Evolutionary conservation across 1,140 invertebrate species (phyloP).

Genomic region (Heterodera schachtii): DNA sequence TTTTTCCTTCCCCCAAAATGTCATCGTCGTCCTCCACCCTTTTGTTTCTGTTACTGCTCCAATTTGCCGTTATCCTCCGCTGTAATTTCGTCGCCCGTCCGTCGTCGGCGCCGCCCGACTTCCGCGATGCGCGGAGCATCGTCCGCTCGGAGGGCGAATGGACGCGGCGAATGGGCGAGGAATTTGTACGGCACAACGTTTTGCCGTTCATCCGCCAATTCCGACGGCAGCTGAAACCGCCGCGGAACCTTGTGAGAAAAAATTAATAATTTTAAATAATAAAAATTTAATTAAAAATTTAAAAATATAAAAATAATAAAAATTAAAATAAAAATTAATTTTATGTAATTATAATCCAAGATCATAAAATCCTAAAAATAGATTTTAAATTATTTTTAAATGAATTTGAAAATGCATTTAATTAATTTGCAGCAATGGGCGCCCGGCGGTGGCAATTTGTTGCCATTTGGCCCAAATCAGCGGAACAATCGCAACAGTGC

Average conservation of each 20-base stretch:
- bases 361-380: neutral
- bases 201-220: constrained; percentile 9
- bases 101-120: neutral
- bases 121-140: neutral
- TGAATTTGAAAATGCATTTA: neutral
- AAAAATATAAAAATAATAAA: neutral
- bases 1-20: no score
- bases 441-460: neutral
- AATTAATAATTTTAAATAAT: neutral
- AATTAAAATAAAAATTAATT: neutral
- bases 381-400: neutral
- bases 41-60: neutral
- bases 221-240: neutral
- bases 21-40: no score
- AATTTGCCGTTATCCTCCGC: neutral
- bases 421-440: neutral
- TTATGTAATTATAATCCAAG: neutral
- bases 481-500: neutral
- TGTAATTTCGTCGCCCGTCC: no score
- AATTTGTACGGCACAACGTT: constrained; percentile 1
- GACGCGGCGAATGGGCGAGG: neutral
- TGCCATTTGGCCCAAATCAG: neutral
- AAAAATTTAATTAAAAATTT: neutral
- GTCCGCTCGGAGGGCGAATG: neutral
- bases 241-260: neutral